Evolutionary conservation across 2,797 vertebrate genomes (phyloP).

Genomic region (Eulemur mongoz): DNA sequence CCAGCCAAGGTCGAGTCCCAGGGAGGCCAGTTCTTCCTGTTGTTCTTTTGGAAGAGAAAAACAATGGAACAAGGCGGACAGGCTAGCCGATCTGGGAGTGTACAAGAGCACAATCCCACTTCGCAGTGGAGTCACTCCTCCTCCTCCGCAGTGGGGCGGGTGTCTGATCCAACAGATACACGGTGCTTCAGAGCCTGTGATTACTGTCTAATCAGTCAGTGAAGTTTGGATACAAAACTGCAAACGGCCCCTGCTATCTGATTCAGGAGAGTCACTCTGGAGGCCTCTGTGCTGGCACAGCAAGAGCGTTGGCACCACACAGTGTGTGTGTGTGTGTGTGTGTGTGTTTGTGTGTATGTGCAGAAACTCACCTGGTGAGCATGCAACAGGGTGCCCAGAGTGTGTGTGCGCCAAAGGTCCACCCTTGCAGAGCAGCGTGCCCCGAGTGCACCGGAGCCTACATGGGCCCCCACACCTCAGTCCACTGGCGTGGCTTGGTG

Average conservation of each 20-base stretch:
- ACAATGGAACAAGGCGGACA: not conserved
- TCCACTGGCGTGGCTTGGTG: not conserved
- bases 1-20: not conserved
- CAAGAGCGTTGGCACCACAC: not conserved
- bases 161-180: not conserved
- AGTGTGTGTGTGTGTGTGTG: not conserved
- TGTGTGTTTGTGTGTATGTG: not conserved
- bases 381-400: not conserved
- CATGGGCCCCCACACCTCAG: not conserved
- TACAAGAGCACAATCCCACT: not conserved
- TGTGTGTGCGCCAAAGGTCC: fast-evolving
- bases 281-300: slow-evolving; percentile 15
- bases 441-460: not conserved
- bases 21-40: not conserved
- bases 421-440: not conserved
- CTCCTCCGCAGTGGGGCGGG: not conserved
- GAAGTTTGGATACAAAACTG: slow-evolving; percentile 16
- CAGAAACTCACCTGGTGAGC: slow-evolving; percentile 6
- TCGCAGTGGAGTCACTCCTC: not conserved
- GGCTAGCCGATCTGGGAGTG: not conserved
- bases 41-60: not conserved
- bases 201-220: slow-evolving; percentile 41
- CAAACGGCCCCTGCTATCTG: slow-evolving; percentile 7
- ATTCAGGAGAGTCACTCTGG: slow-evolving; percentile 31
- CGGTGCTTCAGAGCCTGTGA: not conserved